A percentile compares a stretch with the other conserved stretches of the same genome.
These are phyloP conservation scores for Cichladusa arquata DNA, from an alignment of 2,113 vertebrate genomes.

Conservation along the genomic window DNA sequence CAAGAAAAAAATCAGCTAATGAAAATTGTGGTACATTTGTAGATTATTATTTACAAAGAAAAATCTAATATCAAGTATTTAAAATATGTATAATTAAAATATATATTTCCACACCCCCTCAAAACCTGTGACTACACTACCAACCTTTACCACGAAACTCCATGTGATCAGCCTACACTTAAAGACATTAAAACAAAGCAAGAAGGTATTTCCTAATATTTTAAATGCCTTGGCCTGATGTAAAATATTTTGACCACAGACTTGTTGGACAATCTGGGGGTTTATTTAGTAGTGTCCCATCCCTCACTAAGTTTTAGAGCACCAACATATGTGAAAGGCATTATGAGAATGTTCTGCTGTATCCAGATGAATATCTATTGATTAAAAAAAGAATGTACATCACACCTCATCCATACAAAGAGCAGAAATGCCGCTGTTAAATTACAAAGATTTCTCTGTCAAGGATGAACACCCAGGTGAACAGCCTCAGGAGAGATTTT, in stretches of 20 bases:
- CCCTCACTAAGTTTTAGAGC: not conserved
- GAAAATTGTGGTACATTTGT: not conserved
- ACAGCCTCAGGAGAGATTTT: not conserved
- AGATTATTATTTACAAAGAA: not conserved
- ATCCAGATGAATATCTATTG: not conserved
- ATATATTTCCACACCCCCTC: fast-evolving
- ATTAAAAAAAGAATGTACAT: not conserved
- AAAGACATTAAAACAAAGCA: not conserved
- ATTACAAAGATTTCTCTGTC: not conserved
- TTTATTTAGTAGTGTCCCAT: not conserved
- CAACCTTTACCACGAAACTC: not conserved
- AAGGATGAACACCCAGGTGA: not conserved
- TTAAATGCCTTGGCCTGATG: not conserved
- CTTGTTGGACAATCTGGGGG: not conserved
- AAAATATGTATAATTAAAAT: not conserved
- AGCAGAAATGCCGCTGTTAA: not conserved
- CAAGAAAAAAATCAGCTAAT: not conserved
- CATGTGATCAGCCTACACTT: not conserved
- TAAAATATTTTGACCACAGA: not conserved
- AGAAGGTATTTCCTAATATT: not conserved
- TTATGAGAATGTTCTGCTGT: not conserved
- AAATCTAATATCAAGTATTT: not conserved
- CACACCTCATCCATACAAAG: not conserved
- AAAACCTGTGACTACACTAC: not conserved
- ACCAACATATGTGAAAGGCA: fast-evolving